Evolutionary conservation across 1,140 invertebrate genomes (phyloP).

Genomic region (Drosophila setifemur): DNA sequence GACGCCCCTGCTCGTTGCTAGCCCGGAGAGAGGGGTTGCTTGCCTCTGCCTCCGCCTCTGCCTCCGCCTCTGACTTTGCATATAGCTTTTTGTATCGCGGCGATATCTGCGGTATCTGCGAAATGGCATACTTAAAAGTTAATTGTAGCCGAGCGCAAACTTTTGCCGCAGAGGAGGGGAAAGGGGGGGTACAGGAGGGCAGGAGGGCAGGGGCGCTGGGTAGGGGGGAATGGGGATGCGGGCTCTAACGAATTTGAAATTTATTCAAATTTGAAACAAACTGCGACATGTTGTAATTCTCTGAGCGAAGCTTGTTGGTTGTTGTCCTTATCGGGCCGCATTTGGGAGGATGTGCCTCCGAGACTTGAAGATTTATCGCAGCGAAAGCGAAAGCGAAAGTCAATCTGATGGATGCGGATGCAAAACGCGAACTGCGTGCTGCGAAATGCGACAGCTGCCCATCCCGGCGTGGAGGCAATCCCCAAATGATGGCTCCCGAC

Average conservation of each 20-base stretch:
- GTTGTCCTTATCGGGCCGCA: slow-evolving; percentile 26
- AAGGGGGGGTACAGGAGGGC: no score
- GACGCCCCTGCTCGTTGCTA: no score
- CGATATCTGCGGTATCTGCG: slow-evolving; percentile 76
- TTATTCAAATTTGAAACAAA: slow-evolving; percentile 73
- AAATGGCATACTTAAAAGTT: slow-evolving; percentile 81
- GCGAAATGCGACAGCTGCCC: slow-evolving; percentile 67
- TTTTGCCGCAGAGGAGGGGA: slow-evolving; percentile 14
- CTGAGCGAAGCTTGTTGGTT: slow-evolving; percentile 41
- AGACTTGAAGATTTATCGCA: slow-evolving; percentile 65
- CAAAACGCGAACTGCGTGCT: slow-evolving; percentile 36
- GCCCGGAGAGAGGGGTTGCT: background rate
- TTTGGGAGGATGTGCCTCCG: slow-evolving; percentile 40
- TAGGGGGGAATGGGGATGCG: background rate
- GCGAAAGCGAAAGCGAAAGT: no score
- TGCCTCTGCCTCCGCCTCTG: background rate
- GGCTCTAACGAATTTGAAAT: slow-evolving; percentile 60
- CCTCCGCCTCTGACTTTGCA: slow-evolving; percentile 15
- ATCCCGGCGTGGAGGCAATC: no score
- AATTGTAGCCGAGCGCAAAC: slow-evolving; percentile 72
- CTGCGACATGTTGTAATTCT: slow-evolving; percentile 77
- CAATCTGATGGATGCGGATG: slow-evolving; percentile 33
- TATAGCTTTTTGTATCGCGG: slow-evolving; percentile 43
- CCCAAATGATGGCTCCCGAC: slow-evolving; percentile 10
- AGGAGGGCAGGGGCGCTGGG: background rate